These are phyloP conservation scores for Oostethus manadensis DNA, from an alignment of 2,113 vertebrate genomes.

Conservation along the genomic window DNA sequence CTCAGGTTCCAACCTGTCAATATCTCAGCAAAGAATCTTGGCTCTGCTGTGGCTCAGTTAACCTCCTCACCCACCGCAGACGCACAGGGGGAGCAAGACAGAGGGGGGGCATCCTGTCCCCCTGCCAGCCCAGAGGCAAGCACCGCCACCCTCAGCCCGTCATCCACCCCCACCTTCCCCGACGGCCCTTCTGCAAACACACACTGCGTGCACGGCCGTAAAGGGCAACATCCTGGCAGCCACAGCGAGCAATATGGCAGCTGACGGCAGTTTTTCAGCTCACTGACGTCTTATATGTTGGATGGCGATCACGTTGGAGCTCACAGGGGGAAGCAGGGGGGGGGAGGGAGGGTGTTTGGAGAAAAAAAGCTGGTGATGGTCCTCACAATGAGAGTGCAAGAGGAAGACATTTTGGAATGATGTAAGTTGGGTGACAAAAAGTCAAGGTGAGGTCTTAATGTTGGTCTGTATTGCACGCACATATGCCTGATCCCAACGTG, in stretches of 20 bases:
- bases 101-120: slow-evolving; percentile 32
- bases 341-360: slow-evolving; percentile 26
- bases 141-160: slow-evolving; percentile 11
- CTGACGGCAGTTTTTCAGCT: slow-evolving; percentile 51
- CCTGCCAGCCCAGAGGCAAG: slow-evolving; percentile 48
- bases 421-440: slow-evolving; percentile 21
- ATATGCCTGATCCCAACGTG: slow-evolving; percentile 41
- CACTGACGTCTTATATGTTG: slow-evolving; percentile 46
- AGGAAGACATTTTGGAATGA: slow-evolving; percentile 16
- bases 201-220: slow-evolving; percentile 44
- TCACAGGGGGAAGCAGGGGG: slow-evolving; percentile 25
- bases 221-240: slow-evolving; percentile 62
- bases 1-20: slow-evolving; percentile 80
- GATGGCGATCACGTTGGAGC: slow-evolving; percentile 51
- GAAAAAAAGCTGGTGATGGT: slow-evolving; percentile 30
- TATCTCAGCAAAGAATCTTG: slow-evolving; percentile 65
- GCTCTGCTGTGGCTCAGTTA: slow-evolving; percentile 67
- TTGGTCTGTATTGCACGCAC: slow-evolving; percentile 17
- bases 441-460: slow-evolving; percentile 15
- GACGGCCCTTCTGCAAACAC: slow-evolving; percentile 24
- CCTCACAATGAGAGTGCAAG: slow-evolving; percentile 30
- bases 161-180: slow-evolving; percentile 9
- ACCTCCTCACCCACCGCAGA: slow-evolving; percentile 66
- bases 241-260: slow-evolving; percentile 46
- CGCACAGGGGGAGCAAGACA: slow-evolving; percentile 33